Evolutionary conservation across 2,113 vertebrate species (phyloP).

Genomic region (Spea multiplicata): DNA sequence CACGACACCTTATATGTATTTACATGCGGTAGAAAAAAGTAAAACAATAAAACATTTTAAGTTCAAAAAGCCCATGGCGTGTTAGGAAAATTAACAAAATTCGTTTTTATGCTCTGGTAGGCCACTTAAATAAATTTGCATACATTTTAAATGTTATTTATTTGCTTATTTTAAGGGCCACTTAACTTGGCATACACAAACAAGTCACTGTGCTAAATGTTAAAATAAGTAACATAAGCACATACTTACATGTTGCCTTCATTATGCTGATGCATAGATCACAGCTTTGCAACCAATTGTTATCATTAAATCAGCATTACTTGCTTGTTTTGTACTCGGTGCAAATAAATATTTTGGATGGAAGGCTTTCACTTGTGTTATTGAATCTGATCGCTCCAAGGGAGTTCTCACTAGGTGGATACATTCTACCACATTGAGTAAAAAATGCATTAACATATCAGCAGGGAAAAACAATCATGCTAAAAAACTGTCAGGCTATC

Average conservation of each 20-base stretch:
- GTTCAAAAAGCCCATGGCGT: too few relatives aligned
- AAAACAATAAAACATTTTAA: too few relatives aligned
- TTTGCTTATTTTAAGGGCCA: too few relatives aligned
- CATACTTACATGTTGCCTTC: conserved; percentile 2
- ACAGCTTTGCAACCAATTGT: conserved; percentile 54
- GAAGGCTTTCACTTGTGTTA: conserved; percentile 18
- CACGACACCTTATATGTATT: too few relatives aligned
- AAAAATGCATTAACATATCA: conserved; percentile 46
- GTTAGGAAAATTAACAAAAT: too few relatives aligned
- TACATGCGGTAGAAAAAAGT: too few relatives aligned
- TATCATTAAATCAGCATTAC: conserved; percentile 22
- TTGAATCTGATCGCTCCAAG: conserved; percentile 35
- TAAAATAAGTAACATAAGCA: conserved; percentile 6
- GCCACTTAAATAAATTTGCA: too few relatives aligned
- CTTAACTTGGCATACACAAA: too few relatives aligned
- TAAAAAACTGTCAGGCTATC: conserved; percentile 41
- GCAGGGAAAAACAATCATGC: conserved; percentile 40
- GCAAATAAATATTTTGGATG: conserved; percentile 39
- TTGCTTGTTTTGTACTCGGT: conserved; percentile 27
- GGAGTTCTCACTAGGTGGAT: conserved; percentile 34
- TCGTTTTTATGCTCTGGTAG: too few relatives aligned
- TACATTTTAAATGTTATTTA: too few relatives aligned
- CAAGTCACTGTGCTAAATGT: too few relatives aligned
- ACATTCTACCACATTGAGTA: conserved; percentile 33
- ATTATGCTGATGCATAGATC: conserved; percentile 26